These are phyloP conservation scores for Dicerorhinus sumatrensis DNA, from an alignment of 2,113 vertebrate genomes.

Conservation along the genomic window DNA sequence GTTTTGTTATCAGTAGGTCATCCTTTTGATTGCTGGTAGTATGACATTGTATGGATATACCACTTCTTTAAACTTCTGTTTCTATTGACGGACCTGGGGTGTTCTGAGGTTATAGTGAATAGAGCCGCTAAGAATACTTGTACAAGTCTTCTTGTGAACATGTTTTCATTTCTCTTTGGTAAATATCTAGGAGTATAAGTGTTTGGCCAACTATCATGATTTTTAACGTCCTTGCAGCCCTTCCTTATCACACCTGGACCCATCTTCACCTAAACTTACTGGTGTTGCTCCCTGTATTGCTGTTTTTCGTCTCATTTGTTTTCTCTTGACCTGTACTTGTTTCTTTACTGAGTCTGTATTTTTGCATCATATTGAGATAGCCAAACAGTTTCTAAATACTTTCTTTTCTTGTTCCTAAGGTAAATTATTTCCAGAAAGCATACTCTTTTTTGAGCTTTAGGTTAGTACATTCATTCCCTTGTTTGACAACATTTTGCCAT, in stretches of 20 bases:
- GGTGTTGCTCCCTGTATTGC: accelerated
- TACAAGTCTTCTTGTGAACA: not conserved
- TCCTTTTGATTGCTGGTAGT: not conserved
- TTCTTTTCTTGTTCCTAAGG: not conserved
- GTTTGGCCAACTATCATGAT: not conserved
- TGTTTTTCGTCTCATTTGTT: not conserved
- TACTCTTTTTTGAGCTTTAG: not conserved
- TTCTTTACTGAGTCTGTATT: not conserved
- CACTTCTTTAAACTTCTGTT: not conserved
- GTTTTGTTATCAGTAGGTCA: not conserved
- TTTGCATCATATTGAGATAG: not conserved
- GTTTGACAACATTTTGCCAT: not conserved
- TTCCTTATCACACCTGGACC: not conserved
- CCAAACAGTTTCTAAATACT: not conserved
- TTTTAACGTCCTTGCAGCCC: not conserved
- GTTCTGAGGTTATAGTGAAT: not conserved
- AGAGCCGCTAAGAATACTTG: not conserved
- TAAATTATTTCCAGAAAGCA: conserved; percentile 17
- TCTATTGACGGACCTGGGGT: not conserved
- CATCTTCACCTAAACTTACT: not conserved
- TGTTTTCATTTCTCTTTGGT: not conserved
- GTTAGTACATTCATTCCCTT: not conserved
- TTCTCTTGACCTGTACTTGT: not conserved
- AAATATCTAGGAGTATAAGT: not conserved
- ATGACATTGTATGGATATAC: not conserved